Conservation (phyloP, 2,113 vertebrate genomes). For the Stictonetta naevosa region DNA sequence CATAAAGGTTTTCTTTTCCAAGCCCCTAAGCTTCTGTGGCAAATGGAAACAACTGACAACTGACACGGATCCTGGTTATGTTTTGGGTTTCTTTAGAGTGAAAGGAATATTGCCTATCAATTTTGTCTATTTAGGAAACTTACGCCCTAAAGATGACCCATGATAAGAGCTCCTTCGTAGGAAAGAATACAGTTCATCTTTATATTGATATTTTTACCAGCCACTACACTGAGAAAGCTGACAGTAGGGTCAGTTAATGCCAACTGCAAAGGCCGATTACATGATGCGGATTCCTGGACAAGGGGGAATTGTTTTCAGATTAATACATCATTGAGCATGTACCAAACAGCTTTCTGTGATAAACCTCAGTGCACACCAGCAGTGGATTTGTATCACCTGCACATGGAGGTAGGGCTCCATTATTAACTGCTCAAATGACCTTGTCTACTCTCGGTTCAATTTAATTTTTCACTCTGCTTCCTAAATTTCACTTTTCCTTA, state of each 20-base stretch:
- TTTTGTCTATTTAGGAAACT: not conserved
- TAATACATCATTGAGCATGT: not conserved
- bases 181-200: not conserved
- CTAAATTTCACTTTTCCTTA: not conserved
- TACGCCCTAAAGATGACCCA: not conserved
- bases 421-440: not conserved
- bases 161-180: not conserved
- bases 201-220: not conserved
- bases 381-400: not conserved
- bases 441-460: not conserved
- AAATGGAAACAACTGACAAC: not conserved
- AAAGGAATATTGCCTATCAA: not conserved
- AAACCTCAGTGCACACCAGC: not conserved
- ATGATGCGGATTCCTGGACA: not conserved
- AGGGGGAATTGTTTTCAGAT: constrained; percentile 20
- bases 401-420: not conserved
- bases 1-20: not conserved
- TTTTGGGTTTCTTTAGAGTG: not conserved
- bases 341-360: constrained; percentile 4
- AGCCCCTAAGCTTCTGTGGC: not conserved
- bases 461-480: constrained; percentile 4
- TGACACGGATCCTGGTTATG: not conserved
- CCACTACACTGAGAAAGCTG: not conserved
- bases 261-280: constrained; percentile 11
- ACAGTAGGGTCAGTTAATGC: not conserved